These are phyloP conservation scores for Rhimphoctona megacephalus DNA, from an alignment of 2,888 invertebrate genomes.

Conservation along the genomic window DNA sequence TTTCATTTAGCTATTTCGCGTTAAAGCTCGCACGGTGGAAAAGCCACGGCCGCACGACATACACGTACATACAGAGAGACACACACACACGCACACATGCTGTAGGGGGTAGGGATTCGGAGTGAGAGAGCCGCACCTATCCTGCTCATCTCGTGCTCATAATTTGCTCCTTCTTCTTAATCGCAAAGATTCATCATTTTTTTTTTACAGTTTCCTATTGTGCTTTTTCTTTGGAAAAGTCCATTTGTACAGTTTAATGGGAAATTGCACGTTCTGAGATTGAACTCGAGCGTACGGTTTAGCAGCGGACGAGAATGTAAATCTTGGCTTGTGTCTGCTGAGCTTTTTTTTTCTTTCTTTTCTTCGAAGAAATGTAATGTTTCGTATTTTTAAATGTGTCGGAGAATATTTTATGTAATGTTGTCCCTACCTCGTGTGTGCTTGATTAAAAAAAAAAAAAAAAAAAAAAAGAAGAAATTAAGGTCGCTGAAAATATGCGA, in stretches of 20 bases:
- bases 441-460: too few species aligned
- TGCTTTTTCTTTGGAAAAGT: conserved; percentile 12
- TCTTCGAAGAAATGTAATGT: not conserved
- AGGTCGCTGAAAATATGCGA: conserved; percentile 7
- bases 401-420: not conserved
- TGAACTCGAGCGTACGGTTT: conserved; percentile 12
- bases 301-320: not conserved
- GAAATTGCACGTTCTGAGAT: conserved; percentile 9
- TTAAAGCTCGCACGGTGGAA: conserved; percentile 35
- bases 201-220: too few species aligned
- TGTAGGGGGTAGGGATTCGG: conserved; percentile 15
- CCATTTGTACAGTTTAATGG: not conserved
- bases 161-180: not conserved
- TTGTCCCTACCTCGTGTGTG: not conserved
- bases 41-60: not conserved
- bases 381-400: not conserved
- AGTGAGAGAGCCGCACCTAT: conserved; percentile 48
- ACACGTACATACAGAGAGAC: not conserved
- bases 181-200: not conserved
- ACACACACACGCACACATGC: not conserved
- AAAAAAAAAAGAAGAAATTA: too few species aligned
- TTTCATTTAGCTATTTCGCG: conserved; percentile 57
- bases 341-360: not conserved
- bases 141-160: not conserved
- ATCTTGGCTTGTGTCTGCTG: not conserved